Conservation (phyloP, 2,113 vertebrate species). For the Phalacrocorax brasilianus region DNA sequence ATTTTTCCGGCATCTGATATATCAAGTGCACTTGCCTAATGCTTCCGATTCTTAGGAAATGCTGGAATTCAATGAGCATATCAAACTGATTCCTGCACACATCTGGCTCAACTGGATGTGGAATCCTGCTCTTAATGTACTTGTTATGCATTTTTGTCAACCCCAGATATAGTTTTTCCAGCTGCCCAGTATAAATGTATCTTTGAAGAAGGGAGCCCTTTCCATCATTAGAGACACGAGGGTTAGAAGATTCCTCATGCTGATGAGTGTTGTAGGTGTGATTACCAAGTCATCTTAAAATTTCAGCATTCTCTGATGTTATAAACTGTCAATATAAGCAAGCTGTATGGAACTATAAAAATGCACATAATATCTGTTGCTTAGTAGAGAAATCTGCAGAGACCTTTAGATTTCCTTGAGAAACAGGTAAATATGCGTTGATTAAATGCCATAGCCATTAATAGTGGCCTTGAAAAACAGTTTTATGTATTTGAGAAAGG, state of each 20-base stretch:
- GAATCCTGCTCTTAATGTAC: background rate
- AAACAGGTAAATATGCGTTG: background rate
- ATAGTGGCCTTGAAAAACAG: background rate
- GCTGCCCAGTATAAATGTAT: background rate
- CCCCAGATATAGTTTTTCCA: background rate
- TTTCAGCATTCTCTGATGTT: background rate
- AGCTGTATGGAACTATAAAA: background rate
- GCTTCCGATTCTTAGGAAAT: background rate
- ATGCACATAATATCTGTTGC: background rate
- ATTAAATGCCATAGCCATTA: background rate
- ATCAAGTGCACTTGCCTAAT: background rate
- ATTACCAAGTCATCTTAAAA: background rate
- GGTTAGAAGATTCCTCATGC: background rate
- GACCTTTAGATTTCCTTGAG: background rate
- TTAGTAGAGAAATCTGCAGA: background rate
- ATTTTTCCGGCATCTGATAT: background rate
- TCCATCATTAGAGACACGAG: background rate
- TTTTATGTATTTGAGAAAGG: background rate
- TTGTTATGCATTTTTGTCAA: background rate
- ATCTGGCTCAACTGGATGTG: background rate
- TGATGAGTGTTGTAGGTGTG: background rate
- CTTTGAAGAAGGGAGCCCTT: background rate
- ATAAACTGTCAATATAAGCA: background rate
- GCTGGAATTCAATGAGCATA: rapidly evolving
- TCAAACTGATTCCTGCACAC: background rate